Evolutionary conservation across 2,888 invertebrate genomes (phyloP), one percentile per base, ranked within the genome.

Genomic region (Lithodes maja): DNA sequence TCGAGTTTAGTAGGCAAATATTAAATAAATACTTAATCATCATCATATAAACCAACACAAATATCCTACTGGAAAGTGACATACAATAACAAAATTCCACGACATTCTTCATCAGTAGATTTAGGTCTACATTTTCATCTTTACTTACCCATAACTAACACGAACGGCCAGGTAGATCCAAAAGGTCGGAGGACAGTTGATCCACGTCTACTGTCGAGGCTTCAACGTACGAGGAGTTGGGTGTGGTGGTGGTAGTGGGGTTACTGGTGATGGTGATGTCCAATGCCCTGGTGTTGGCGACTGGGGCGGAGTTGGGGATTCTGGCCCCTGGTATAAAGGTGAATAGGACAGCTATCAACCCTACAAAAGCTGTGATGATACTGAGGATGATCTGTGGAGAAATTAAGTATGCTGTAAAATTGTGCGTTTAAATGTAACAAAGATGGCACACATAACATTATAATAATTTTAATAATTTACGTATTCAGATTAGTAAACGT

Each of bases 101-200:
- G 33, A 33, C 33, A 33, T 33, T 33, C 33, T 33, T 33, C 33
- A 33, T 33, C 33, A 33, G 33, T 33, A 33, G 33, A 33, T 33
- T 33, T 33, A 33, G 33, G 33, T 33, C 33, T 33, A 33, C 33
- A 33, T 33, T 33, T 33, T 33, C 33, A 33, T 1, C 53, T 2
- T 3, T 12, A 49, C 81, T 86, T 61, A 86, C 86, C 81, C 86
- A 74, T 79, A 81, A 17, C n/a, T 0, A 2, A 74, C 54, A 7
- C 86, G 79, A 2, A 86, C 81, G 33, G 2, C 50, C 74, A 86
- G 49, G 9, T 86, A 86, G 33, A 5, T n/a, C 86, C 80, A 81
- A 54, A 86, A 86, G 2, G 86, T 86, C 33, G 12, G 12, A 15
- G 2, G 49, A 0, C 78, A 75, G 9, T 49, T 49, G 33, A 1